Evolutionary conservation across 2,888 invertebrate species (phyloP).

Genomic region (Ariolimax columbianus): DNA sequence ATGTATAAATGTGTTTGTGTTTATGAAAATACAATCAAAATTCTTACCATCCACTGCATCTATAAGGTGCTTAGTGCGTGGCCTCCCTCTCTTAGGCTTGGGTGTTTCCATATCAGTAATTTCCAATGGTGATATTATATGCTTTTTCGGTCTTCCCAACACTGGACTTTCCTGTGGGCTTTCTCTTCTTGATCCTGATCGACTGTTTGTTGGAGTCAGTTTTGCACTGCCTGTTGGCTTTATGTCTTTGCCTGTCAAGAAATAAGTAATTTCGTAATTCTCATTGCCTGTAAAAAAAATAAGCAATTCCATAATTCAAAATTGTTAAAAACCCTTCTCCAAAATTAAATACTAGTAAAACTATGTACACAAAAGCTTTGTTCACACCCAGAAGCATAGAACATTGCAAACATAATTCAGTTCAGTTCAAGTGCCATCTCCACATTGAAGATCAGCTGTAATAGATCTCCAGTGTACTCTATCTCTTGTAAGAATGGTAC

Average conservation of each 20-base stretch:
- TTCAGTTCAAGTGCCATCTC: too few relatives aligned
- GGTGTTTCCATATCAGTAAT: conserved; percentile 23
- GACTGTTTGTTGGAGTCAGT: conserved; percentile 44
- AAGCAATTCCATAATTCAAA: neutral
- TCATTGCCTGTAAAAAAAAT: conserved; percentile 37
- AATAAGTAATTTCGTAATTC: neutral
- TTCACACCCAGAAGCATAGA: too few relatives aligned
- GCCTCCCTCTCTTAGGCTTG: conserved; percentile 59
- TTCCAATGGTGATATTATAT: conserved; percentile 11
- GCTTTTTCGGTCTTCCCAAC: conserved; percentile 45
- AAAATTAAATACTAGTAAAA: neutral
- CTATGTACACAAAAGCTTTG: neutral
- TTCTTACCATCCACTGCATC: conserved; percentile 38
- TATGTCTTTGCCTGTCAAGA: conserved; percentile 42
- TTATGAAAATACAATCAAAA: neutral
- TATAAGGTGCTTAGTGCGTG: conserved; percentile 59
- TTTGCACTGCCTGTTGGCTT: conserved; percentile 35
- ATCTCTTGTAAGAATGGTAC: too few relatives aligned
- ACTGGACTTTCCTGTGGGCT: conserved; percentile 69
- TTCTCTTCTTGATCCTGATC: conserved; percentile 59
- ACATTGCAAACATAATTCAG: too few relatives aligned
- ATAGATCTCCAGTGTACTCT: too few relatives aligned
- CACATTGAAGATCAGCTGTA: too few relatives aligned
- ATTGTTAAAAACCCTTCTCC: neutral
- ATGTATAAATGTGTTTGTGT: too few relatives aligned